Base-by-base conservation (phyloP, 2,113 vertebrate genomes). In the Boleophthalmus pectinirostris region DNA sequence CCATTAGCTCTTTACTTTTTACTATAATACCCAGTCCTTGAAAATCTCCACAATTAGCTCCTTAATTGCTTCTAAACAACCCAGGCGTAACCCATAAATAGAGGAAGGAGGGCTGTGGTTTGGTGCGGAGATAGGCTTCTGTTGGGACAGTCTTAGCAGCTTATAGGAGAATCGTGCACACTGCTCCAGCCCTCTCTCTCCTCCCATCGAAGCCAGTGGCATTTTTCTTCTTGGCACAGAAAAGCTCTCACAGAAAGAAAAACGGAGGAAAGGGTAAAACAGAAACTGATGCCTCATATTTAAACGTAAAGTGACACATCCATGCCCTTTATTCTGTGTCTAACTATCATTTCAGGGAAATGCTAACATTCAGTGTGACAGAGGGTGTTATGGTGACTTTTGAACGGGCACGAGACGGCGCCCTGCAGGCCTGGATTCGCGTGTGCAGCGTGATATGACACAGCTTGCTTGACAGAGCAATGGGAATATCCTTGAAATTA, bases 51-150 rank as follows among this genome's bases (percentile, higher is more conserved):
- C 91, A 93, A 94, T 94, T 93, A 93, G 87, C 86, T 89, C 70
- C 87, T 90, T 94, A 94, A 94, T 94, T 93, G 92, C 87, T 79
- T 90, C 90, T 92, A 91, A 93, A 93, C 84, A 93, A 92, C 86
- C 81, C 82, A 90, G 86, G 86, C 84, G 85, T 87, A 91, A 88
- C 83, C 89, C 86, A 89, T 91, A 89, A 90, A 92, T 88, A 83
- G 74, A 90, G 73, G 80, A 77, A 87, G 81, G 82, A 58, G 57
- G 75, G 64, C 73, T 85, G 81, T 80, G 80, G 84, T 85, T 82
- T 66, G 80, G 74, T 79, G 74, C 72, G 53, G 61, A 83, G 78
- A 75, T 69, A 58, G 68, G 73, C 83, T 75, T 82, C 75, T 84
- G 65, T 66, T 66, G 86, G 76, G 88, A 88, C 72, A 60, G 72